Evolutionary conservation across 2,797 vertebrate species (phyloP), one percentile per base, ranked within the genome.

Genomic region (Pseudomugil gertrudae): DNA sequence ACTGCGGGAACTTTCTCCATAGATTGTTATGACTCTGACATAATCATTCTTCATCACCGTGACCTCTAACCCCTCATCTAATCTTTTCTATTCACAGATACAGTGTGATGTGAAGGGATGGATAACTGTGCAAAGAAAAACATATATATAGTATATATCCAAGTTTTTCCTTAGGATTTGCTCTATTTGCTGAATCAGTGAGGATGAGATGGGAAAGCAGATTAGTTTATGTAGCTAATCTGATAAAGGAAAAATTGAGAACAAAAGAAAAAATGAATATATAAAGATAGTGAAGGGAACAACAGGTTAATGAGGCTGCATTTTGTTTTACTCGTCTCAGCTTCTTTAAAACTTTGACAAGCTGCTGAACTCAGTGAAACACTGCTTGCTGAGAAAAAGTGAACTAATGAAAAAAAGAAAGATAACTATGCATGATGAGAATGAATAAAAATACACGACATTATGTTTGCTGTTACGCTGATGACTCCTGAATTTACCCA

Each of bases 1-100:
- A 33, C 75, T 61, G 71, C 73, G 76, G 74, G 74, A 76, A 74
- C 75, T 36, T 65, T 56, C 72, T 58, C 43, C 74, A 59, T 81
- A 71, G 63, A 30, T 81, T 50, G 35, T 69, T 67, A 9, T 0
- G 17, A 48, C 68, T 69, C 54, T 11, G 26, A 65, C 53, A 30
- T 27, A 66, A 72, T 68, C 30, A 3, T 51, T 74, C 63, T 3
- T 55, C 5, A 35, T 35, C 9, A 0, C n/a, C 56, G 15, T 55
- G 71, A 79, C 76, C 71, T 69, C 48, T 57, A 56, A 86, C 73
- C 70, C 24, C 26, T 3, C 5, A 19, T 48, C 43, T 33, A 38
- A 66, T 15, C n/a, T n/a, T n/a, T n/a, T n/a, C n/a, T n/a, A 23
- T 57, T 24, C 38, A n/a, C 23, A 32, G 24, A 5, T 10, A 3